These are phyloP conservation scores for Musca vetustissima DNA, from an alignment of 1,140 invertebrate species.

Conservation along the genomic window DNA sequence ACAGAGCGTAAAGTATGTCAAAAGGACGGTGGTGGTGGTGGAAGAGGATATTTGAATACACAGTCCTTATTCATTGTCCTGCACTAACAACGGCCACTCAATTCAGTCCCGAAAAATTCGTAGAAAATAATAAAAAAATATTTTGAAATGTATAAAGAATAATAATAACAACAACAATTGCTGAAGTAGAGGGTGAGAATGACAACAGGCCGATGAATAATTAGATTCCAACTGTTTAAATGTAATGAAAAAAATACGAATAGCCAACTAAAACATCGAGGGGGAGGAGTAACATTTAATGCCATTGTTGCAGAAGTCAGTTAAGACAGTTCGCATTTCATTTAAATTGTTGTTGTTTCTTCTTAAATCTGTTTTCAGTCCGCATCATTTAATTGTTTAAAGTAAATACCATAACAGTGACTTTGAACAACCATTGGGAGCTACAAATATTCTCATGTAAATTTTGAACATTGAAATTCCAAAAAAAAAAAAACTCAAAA, in stretches of 20 bases:
- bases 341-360: background rate
- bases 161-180: constrained; percentile 7
- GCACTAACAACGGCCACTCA: constrained; percentile 2
- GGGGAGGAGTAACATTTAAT: constrained; percentile 12
- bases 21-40: background rate
- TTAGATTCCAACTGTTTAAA: constrained; percentile 44
- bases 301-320: background rate
- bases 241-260: background rate
- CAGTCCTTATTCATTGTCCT: background rate
- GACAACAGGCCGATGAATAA: constrained; percentile 51
- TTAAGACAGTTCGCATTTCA: background rate
- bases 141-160: constrained; percentile 14
- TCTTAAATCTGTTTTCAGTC: background rate
- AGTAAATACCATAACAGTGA: too few relatives aligned
- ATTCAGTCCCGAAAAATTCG: constrained; percentile 12
- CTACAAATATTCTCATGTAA: too few relatives aligned
- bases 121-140: constrained; percentile 23
- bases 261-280: too few relatives aligned
- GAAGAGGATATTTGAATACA: background rate
- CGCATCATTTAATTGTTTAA: too few relatives aligned
- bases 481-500: too few relatives aligned
- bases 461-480: too few relatives aligned
- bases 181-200: background rate
- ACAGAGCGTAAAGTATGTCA: constrained; percentile 28
- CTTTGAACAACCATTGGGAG: too few relatives aligned